Base-by-base conservation (phyloP, 2,888 invertebrate genomes). In the Mimumesa dahlbomi region DNA sequence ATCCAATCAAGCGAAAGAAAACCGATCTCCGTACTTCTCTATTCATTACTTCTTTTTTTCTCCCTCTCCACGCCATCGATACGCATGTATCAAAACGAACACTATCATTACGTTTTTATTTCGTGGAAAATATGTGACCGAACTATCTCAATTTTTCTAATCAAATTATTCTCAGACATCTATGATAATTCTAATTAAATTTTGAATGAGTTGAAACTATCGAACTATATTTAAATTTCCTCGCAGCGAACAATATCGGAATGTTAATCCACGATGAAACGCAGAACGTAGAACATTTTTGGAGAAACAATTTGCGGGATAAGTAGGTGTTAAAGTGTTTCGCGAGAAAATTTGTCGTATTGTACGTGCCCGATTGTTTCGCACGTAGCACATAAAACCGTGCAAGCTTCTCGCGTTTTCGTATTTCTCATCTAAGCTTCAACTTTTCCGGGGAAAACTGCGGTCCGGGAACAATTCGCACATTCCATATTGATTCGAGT, bases 391-490 rank as follows among this genome's bases (percentile, higher is more conserved):
- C 38, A 19, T 66, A 45, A 54, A n/a, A 49, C 49, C 31, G 48
- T 36, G 53, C 22, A 0, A 22, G 14, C 19, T 19, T 43, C 5
- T 25, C 48, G 25, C 18, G 29, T 43, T 42, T 29, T 11, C 29
- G 29, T 54, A 16, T 48, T 66, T 66, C 42, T 53, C 49, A 2
- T 66, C 53, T 45, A 48, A 66, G 14, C 59, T 31, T 21, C 19
- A 11, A 16, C 34, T 7, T 21, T 48, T 22, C 46, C 36, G 13
- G 46, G 22, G 43, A 16, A 19, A 34, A 21, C 34, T 19, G 34
- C n/a, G 18, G 16, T 5, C 11, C 38, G 42, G 0, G 22, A 59
- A 57, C 49, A 43, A 59, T 54, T 45, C 40, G 31, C 16, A 18
- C 34, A n/a, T n/a, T 43, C n/a, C 25, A 42, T 49, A 54, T 59